Evolutionary conservation across 2,888 invertebrate genomes (phyloP), one percentile per base, ranked within the genome.

Genomic region (Nomada lathburiana): DNA sequence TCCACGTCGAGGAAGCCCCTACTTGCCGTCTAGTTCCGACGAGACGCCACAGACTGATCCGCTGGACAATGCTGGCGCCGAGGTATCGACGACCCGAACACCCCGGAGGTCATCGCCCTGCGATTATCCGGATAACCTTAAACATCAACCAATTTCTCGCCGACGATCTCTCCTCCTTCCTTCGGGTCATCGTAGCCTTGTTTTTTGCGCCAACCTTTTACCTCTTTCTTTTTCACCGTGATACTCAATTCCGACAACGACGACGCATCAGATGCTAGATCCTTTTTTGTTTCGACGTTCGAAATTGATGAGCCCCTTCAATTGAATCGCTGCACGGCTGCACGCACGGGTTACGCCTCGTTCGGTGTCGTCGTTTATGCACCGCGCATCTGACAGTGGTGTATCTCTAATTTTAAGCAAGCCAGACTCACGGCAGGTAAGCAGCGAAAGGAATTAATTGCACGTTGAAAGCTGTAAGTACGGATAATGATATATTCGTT

Each of bases 21-120:
- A 20, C 59, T 72, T 62, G 18, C 63, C 77, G 44, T 72, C 72
- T 42, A 55, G 68, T 63, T 26, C 18, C 42, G 59, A 55, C 70
- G 76, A 76, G 75, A 75, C 82, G 77, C 69, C 82, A 44, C 44
- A 29, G 74, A n/a, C 71, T 65, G 76, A 87, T 81, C 85, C 74
- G 29, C 67, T 67, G 86, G 78, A 88, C 87, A 87, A 87, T 87
- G 86, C 83, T 83, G 88, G 83, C 82, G 88, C 84, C 84, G 80
- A 77, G 76, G 71, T 78, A 84, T 60, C 85, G 79, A 79, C 80
- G 86, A 78, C 80, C 68, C 77, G 79, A 73, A 73, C 75, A 82
- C 67, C 52, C 36, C 55, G 11, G 57, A 57, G 81, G 75, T 85
- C 80, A 77, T 79, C 79, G 80, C 62, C 80, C 86, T 83, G 74